phyloP scores from a whole-genome alignment of 2,113 vertebrate genomes.

The Chauna torquata region DNA sequence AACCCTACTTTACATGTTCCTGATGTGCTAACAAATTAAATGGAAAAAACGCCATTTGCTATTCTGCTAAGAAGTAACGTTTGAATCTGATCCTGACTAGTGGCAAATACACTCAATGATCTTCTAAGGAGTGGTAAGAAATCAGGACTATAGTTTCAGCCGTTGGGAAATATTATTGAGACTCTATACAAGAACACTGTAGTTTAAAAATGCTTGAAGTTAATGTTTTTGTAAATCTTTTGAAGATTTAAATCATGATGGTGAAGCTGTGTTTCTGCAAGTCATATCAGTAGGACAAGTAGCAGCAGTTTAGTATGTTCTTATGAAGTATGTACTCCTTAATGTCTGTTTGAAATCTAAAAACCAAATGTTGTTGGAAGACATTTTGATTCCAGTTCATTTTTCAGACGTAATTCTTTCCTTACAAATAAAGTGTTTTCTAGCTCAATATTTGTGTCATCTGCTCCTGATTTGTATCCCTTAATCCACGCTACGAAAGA shows the following conservation, averaged over 20 bases:
- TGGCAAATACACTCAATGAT: background rate
- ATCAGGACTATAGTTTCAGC: background rate
- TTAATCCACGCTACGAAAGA: background rate
- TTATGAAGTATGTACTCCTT: background rate
- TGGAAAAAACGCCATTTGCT: background rate
- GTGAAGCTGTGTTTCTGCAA: background rate
- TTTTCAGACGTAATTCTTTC: background rate
- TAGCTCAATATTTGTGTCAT: background rate
- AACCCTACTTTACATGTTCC: background rate
- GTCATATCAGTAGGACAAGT: background rate
- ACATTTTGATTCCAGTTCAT: background rate
- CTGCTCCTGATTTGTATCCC: background rate
- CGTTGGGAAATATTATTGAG: background rate
- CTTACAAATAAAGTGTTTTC: background rate
- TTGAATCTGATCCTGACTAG: background rate
- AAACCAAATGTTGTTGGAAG: background rate
- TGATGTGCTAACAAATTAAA: background rate
- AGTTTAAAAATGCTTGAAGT: background rate
- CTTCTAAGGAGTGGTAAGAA: background rate
- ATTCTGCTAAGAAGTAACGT: background rate
- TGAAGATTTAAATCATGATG: background rate
- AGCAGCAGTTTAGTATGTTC: background rate
- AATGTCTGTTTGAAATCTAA: background rate
- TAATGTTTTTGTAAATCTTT: background rate
- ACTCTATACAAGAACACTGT: background rate